Evolutionary conservation across 1,140 invertebrate genomes (phyloP), one percentile per base, ranked within the genome.

Genomic region (Drosophila auraria): DNA sequence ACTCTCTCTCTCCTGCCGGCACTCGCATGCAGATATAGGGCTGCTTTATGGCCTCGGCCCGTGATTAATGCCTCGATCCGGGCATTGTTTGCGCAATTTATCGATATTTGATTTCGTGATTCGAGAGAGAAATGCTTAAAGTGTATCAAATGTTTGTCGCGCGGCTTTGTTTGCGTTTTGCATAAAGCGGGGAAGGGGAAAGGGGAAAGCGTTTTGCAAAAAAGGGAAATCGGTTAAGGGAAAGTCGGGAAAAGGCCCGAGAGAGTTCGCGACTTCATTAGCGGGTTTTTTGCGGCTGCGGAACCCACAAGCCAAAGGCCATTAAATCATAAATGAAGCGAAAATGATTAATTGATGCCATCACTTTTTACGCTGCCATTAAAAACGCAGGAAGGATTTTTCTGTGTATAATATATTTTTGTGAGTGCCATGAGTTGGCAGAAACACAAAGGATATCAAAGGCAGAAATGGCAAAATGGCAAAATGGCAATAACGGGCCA

Each of bases 131-230:
- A 66, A 51, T 44, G 50, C 60, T 25, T 47, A 80, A 83, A 83
- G 77, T 87, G 81, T 89, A 89, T 66, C 84, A 84, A 87, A 87
- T 87, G 78, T 70, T 68, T 83, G 83, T 87, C 84, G 84, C 80
- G 80, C 84, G 83, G 83, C 83, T 83, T 87, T 87, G 83, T 87
- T 87, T 87, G 84, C 81, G 81, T 87, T 87, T 87, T 87, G 84
- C 83, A 87, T 87, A 87, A 87, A 54, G 68, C 49, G 45, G 61
- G 61, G 27, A 42, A 36, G 17, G 38, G 45, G 47, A 59, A 77
- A 68, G 49, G 36, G 36, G 36, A 42, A 58, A 44, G 7, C 54
- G 65, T 8, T 36, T 36, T 36, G 33, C 33, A 30, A 38, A 42
- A 53, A 63, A 23, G 38, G 33, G 11, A 42, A 20, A 25, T 20